Base-by-base conservation (phyloP, 2,888 invertebrate species). In the Drosophila aldrichi region DNA sequence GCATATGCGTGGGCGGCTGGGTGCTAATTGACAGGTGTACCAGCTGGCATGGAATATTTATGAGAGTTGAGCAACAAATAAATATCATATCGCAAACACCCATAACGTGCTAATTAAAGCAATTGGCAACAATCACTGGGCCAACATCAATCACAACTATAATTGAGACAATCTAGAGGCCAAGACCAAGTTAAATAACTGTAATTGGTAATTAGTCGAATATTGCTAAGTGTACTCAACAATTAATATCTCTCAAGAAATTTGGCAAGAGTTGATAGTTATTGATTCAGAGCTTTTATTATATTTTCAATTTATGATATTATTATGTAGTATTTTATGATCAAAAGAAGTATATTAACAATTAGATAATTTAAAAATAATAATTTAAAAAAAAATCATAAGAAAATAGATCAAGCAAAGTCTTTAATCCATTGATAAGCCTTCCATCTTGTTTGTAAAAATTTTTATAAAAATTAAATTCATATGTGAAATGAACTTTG, bases 11-110 rank as follows among this genome's bases (percentile, higher is more conserved):
- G 70, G 81, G 78, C 74, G 85, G 36, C 63, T 25, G 61, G 18
- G 40, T 83, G 83, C 81, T 83, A 83, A 83, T 83, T 83, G 79
- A 74, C 29, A 29, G 8, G 29, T 29, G 29, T 83, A 77, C 74
- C 66, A 71, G 72, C 41, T 71, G 68, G 67, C 72, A 74, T 84
- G 79, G 86, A 86, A 86, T 86, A 83, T 86, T 83, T 79, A 86
- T 81, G 55, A 76, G 55, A 78, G 68, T 48, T 74, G 48, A 40
- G 38, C 54, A 40, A 38, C 25, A 55, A 49, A 48, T 9, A 49
- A 46, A 67, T 34, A 40, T 16, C 8, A n/a, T 2, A 40, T 40
- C 29, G 56, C 46, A 65, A 25, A 59, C 51, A 49, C 10, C 38
- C 25, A 48, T 18, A 18, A 7, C 10, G 46, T 57, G 77, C 52